Evolutionary conservation across 2,888 invertebrate genomes (phyloP).

Genomic region (Acrocyrtus sp.): DNA sequence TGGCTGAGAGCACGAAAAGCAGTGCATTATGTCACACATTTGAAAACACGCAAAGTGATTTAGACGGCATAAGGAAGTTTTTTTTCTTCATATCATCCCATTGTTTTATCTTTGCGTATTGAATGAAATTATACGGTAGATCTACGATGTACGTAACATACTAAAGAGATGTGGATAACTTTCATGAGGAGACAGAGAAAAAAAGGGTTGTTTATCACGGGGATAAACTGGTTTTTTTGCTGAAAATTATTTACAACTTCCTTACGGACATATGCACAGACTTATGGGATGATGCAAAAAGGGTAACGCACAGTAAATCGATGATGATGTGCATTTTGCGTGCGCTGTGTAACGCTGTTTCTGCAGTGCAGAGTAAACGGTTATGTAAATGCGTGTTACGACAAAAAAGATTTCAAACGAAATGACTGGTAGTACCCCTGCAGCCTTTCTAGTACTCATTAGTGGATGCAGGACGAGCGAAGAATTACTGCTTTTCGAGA

Average conservation of each 20-base stretch:
- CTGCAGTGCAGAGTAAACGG: not conserved
- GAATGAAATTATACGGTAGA: constrained; percentile 16
- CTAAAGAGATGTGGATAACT: constrained; percentile 27
- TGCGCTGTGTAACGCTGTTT: constrained; percentile 1
- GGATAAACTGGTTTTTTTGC: constrained; percentile 49
- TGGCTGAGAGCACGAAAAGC: too few species aligned
- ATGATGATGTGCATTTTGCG: constrained; percentile 15
- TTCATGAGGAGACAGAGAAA: constrained; percentile 12
- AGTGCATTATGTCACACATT: not conserved
- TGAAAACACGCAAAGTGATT: not conserved
- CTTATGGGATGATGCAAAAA: too few species aligned
- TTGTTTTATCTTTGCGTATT: constrained; percentile 1
- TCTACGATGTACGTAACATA: constrained; percentile 32
- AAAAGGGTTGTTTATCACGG: constrained; percentile 20
- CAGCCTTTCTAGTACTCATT: not conserved
- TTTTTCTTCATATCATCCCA: not conserved
- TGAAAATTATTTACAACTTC: constrained; percentile 47
- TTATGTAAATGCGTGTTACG: not conserved
- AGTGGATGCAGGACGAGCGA: too few species aligned
- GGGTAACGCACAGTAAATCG: too few species aligned
- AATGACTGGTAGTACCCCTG: not conserved
- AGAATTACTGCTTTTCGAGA: too few species aligned
- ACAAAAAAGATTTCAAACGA: not conserved
- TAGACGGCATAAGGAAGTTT: constrained; percentile 34
- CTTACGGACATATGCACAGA: constrained; percentile 51